These are phyloP conservation scores for Rattus rattus DNA, from an alignment of 2,113 vertebrate genomes.

Conservation along the genomic window DNA sequence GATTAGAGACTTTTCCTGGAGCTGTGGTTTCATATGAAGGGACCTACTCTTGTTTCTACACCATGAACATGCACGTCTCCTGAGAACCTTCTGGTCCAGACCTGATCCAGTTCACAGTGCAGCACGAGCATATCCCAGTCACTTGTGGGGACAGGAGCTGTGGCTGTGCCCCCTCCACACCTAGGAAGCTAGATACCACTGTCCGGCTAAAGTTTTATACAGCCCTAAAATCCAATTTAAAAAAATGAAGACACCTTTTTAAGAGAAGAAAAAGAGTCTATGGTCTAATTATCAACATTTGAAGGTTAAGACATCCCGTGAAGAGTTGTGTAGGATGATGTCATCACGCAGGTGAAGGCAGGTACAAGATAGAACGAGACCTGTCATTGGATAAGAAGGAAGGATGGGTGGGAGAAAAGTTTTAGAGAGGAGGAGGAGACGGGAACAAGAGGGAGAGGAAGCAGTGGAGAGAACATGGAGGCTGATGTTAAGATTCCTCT, in stretches of 20 bases:
- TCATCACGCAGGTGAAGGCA: no score
- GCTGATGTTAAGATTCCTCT: no score
- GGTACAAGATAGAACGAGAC: no score
- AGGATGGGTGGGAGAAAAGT: no score
- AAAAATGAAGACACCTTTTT: background rate
- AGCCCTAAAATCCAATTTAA: background rate
- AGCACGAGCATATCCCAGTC: accelerated
- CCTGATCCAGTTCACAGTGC: accelerated
- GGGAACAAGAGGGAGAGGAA: no score
- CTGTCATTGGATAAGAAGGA: no score
- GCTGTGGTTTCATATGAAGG: constrained; percentile 58
- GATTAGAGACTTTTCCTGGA: constrained; percentile 1
- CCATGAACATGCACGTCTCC: accelerated
- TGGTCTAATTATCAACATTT: background rate
- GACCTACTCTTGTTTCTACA: background rate
- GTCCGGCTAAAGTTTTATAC: background rate
- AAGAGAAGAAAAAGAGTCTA: background rate
- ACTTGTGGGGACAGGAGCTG: accelerated
- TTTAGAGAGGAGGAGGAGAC: no score
- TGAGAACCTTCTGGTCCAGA: accelerated
- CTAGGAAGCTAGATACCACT: accelerated
- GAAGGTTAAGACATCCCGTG: background rate
- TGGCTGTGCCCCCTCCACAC: background rate
- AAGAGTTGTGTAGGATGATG: background rate
- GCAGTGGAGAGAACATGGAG: no score